Percentiles rank a stretch among this genome's conserved stretches.
These are phyloP conservation scores for Bugula neritina DNA, from an alignment of 2,888 invertebrate species.

Conservation along the genomic window DNA sequence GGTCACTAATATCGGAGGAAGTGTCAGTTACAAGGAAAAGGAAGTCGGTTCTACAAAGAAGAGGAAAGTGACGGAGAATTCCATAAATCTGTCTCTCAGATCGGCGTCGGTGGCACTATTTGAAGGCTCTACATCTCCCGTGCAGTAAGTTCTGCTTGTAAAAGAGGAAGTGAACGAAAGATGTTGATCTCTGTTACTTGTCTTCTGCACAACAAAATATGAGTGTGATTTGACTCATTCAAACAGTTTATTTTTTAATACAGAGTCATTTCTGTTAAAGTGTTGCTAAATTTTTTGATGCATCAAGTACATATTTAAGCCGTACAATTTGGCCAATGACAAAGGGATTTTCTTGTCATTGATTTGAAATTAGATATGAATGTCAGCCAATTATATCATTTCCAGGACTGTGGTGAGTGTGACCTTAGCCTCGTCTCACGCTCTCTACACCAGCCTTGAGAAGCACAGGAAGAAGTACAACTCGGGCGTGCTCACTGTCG, in stretches of 20 bases:
- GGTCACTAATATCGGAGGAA: slow-evolving; percentile 83
- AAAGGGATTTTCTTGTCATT: no score
- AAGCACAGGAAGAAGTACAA: slow-evolving; percentile 68
- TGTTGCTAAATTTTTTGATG: not conserved
- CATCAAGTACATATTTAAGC: not conserved
- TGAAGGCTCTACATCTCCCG: slow-evolving; percentile 14
- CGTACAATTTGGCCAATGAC: no score
- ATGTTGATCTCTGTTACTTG: no score
- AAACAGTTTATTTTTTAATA: no score
- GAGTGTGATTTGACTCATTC: no score
- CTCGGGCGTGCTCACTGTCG: slow-evolving; percentile 74
- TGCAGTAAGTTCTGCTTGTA: slow-evolving; percentile 8
- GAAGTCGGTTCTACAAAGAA: slow-evolving; percentile 29
- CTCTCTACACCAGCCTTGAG: slow-evolving; percentile 78
- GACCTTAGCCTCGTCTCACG: slow-evolving; percentile 84
- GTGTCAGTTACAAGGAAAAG: slow-evolving; percentile 82
- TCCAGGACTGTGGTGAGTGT: slow-evolving; percentile 83
- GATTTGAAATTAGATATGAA: no score
- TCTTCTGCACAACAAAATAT: no score
- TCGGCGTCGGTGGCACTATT: slow-evolving; percentile 10
- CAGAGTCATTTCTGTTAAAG: not conserved
- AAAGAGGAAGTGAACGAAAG: no score
- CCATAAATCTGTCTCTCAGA: not conserved
- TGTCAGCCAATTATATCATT: no score
- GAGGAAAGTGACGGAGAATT: slow-evolving; percentile 11